A percentile compares a stretch with the other conserved stretches of the same genome.
Evolutionary conservation across 64 coral and sea anemone species (phyloP).

Genomic region (Actinia equina): DNA sequence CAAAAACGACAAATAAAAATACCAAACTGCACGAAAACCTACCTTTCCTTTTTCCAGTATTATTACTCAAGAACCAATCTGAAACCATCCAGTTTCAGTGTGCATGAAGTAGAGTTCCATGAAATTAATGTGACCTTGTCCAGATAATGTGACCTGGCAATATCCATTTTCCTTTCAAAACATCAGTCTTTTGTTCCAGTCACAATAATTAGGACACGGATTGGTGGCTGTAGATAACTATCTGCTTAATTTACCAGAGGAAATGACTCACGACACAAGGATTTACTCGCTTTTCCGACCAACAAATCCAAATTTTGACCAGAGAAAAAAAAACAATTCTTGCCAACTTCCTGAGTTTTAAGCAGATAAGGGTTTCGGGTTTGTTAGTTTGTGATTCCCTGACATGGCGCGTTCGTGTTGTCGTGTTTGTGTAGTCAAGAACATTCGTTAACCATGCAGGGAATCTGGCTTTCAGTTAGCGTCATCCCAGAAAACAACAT

Average conservation of each 20-base stretch:
- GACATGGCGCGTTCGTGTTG: background rate
- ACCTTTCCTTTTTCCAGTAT: background rate
- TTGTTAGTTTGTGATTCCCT: background rate
- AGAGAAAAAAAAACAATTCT: background rate
- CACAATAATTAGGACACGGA: background rate
- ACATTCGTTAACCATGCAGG: background rate
- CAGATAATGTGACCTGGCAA: constrained; percentile 8
- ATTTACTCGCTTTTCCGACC: background rate
- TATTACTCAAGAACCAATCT: background rate
- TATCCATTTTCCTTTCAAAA: constrained; percentile 12
- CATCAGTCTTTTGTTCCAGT: background rate
- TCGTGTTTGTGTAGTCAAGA: constrained; percentile 1
- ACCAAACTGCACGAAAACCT: background rate
- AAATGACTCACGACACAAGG: background rate
- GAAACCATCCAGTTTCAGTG: background rate
- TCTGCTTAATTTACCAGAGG: constrained; percentile 4
- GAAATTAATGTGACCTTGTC: background rate
- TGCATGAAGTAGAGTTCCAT: background rate
- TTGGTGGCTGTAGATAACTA: background rate
- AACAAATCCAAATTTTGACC: background rate
- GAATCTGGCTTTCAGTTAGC: background rate
- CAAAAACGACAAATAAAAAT: background rate
- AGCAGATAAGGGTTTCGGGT: background rate
- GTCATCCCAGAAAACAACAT: background rate
- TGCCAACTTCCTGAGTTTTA: background rate